Percentiles rank a stretch among this genome's conserved stretches.
These are phyloP conservation scores for Phania funesta DNA, from an alignment of 2,888 invertebrate species.

Conservation along the genomic window DNA sequence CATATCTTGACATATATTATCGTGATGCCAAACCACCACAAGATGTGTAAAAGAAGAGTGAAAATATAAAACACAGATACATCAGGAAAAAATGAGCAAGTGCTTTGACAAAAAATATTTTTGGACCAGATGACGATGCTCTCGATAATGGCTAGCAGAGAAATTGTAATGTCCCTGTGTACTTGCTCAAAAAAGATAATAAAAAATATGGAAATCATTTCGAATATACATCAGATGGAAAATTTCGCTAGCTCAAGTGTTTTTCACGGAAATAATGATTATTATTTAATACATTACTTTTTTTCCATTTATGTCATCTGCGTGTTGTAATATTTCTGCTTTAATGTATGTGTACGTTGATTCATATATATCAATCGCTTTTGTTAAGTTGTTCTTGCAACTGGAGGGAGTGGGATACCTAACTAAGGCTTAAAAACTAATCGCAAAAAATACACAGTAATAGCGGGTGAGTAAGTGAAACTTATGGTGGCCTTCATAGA, in stretches of 20 bases:
- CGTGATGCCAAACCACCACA: too few species aligned
- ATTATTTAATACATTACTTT: too few species aligned
- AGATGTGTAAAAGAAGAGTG: too few species aligned
- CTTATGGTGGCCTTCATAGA: conserved; percentile 50
- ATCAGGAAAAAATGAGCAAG: conserved; percentile 2
- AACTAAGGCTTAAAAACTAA: background rate
- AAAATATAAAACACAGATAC: background rate
- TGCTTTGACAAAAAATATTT: conserved; percentile 22
- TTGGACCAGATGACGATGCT: background rate
- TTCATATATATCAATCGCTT: background rate
- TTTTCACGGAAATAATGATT: too few species aligned
- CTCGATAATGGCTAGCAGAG: conserved; percentile 33
- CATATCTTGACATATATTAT: too few species aligned
- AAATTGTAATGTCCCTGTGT: background rate
- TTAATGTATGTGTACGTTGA: too few species aligned
- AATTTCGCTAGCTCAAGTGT: too few species aligned
- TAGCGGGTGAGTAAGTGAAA: conserved; percentile 1
- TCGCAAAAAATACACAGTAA: background rate
- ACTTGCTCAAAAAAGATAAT: background rate
- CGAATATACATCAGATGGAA: too few species aligned
- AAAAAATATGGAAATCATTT: background rate
- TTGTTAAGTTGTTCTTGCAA: background rate
- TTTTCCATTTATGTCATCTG: too few species aligned
- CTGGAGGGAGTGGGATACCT: background rate
- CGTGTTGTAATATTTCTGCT: too few species aligned